Base-by-base conservation (phyloP, 2,888 invertebrate genomes). In the Polymixis flavicincta region DNA sequence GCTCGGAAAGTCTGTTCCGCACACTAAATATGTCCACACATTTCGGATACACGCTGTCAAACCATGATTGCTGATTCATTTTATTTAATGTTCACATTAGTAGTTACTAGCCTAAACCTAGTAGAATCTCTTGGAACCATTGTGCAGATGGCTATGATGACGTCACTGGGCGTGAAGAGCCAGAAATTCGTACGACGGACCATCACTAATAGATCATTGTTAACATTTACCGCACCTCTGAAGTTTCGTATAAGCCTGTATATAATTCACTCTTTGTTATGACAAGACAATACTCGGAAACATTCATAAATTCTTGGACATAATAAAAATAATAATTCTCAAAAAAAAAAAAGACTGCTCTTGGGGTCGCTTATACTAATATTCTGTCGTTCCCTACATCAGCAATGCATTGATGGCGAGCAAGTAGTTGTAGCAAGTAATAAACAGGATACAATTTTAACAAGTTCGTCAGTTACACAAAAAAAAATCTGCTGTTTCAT, bases 181-280 rank as follows among this genome's bases (percentile, higher is more conserved):
- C 54, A 70, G 52, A 85, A 70, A 37, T 82, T 75, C 57, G 59
- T 45, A 45, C 73, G 73, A 71, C 66, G 32, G 66, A 82, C 69
- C 85, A 76, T 69, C 48, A 87, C 87, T 85, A 87, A 87, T 85
- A 78, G 75, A 67, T 71, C 65, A 74, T 85, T 86, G 85, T 87
- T 85, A 71, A 71, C 42, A 81, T 81, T 72, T 42, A 60, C 72
- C 87, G 57, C 82, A 81, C 84, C 82, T 78, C 55, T 17, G 25
- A 74, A 81, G 64, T 45, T 70, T 71, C 59, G n/a, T 57, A 19
- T 61, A 45, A 48, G 63, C 54, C 52, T 14, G 45, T 65, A 54
- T 65, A 54, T 78, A 68, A 78, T 64, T 70, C 28, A 60, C 55
- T 55, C 54, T 66, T 69, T 82, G 54, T 78, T 50, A 50, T 60